These are phyloP conservation scores for Vespertilio murinus DNA, from an alignment of 2,797 vertebrate species.

Conservation along the genomic window DNA sequence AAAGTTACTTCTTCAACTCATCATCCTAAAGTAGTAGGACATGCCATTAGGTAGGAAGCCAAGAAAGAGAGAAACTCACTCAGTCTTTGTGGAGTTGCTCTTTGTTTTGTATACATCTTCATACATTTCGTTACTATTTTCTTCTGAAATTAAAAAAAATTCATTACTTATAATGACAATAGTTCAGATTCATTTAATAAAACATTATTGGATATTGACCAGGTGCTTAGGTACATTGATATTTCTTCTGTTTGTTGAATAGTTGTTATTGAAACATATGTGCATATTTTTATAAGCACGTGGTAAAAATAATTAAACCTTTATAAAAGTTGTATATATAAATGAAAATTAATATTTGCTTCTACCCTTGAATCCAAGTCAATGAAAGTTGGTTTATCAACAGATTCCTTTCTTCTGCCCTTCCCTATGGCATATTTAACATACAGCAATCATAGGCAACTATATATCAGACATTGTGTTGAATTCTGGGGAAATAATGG, in stretches of 20 bases:
- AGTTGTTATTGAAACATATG: neutral
- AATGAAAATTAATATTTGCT: slow-evolving; percentile 16
- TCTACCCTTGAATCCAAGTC: neutral
- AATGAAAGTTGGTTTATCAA: neutral
- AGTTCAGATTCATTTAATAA: neutral
- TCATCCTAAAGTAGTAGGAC: slow-evolving; percentile 8
- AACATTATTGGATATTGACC: neutral
- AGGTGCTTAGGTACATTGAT: neutral
- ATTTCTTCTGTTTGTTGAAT: neutral
- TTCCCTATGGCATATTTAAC: neutral
- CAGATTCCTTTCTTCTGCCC: neutral
- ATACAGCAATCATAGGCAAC: neutral
- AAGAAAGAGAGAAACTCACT: slow-evolving; percentile 78
- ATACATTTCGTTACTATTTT: slow-evolving; percentile 78
- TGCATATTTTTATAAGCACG: neutral
- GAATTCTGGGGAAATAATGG: neutral
- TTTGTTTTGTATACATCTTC: slow-evolving; percentile 81
- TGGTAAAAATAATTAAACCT: neutral
- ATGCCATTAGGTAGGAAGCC: neutral
- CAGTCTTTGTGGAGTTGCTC: slow-evolving; percentile 62
- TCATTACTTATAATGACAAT: neutral
- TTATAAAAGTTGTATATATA: neutral
- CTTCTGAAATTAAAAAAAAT: slow-evolving; percentile 80
- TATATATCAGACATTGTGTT: neutral
- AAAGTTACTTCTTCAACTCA: neutral